Evolutionary conservation across 2,797 vertebrate genomes (phyloP), one percentile per base, ranked within the genome.

Genomic region (Mus spretus): DNA sequence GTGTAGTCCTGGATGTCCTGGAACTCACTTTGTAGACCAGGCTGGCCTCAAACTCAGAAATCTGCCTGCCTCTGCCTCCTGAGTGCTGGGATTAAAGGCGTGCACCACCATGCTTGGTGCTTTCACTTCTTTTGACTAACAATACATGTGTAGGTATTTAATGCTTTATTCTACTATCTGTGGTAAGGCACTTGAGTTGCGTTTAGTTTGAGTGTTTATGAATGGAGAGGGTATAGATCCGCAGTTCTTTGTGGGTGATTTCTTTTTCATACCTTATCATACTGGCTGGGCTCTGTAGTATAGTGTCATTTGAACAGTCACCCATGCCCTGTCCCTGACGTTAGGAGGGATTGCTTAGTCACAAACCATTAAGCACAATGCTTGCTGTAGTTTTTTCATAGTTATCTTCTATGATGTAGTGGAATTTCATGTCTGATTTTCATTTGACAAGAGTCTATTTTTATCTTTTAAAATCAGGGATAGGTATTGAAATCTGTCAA

Each of bases 371-470:
- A 79, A 94, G 63, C 79, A 8, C 17, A 5, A 15, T 89, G 13
- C 89, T 94, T 91, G 53, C 80, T 94, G 4, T 57, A 75, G 63
- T 6, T n/a, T 44, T 93, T 92, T 79, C 47, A n/a, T 72, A 89
- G 75, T 47, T 70, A 22, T 7, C 11, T 9, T 92, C 95, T 88
- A 72, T 75, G n/a, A 55, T 78, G 40, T 22, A 86, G 77, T 89
- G 24, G 7, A 83, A 77, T 40, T 89, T 90, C 5, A 47, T 34
- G 7, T 90, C 53, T 82, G 26, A 12, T 89, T 55, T 78, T 86
- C 74, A 26, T 87, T 93, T 95, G 37, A 17, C 79, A 57, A 96
- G 55, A 77, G 44, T 44, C 44, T 44, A 44, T 44, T 44, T 44
- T 44, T 44, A 44, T 44, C 3, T 44, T 44, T 44, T 44, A 44